These are phyloP conservation scores for Brachyalestes nurse DNA, from an alignment of 2,797 vertebrate species.

Conservation along the genomic window DNA sequence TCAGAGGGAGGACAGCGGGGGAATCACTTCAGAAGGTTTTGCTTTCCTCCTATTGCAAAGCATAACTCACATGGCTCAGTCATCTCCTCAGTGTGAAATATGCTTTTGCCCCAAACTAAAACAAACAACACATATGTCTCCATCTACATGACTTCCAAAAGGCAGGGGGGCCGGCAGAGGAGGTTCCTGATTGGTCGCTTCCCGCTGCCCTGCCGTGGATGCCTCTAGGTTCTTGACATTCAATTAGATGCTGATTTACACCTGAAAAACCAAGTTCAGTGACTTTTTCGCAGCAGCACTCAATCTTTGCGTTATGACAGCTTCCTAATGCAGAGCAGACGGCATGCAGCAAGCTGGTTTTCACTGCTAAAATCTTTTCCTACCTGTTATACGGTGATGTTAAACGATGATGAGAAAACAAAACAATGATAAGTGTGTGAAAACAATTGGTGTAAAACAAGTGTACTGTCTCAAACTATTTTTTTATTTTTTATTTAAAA, in stretches of 20 bases:
- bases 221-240: slow-evolving; percentile 61
- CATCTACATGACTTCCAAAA: slow-evolving; percentile 70
- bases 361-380: slow-evolving; percentile 6
- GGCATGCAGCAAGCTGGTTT: neutral
- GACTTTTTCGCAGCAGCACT: slow-evolving; percentile 61
- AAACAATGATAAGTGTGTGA: no score
- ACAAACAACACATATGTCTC: slow-evolving; percentile 82
- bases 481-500: no score
- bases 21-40: slow-evolving; percentile 74
- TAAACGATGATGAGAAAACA: neutral
- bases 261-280: slow-evolving; percentile 62
- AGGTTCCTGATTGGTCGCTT: slow-evolving; percentile 45
- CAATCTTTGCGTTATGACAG: slow-evolving; percentile 40
- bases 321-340: slow-evolving; percentile 24
- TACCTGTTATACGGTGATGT: neutral
- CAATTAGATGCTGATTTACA: slow-evolving; percentile 64
- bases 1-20: slow-evolving; percentile 66
- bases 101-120: slow-evolving; percentile 77
- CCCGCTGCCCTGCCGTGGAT: neutral
- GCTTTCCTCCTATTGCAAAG: slow-evolving; percentile 69
- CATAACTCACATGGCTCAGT: slow-evolving; percentile 69
- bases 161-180: slow-evolving; percentile 24
- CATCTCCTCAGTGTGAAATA: slow-evolving; percentile 76
- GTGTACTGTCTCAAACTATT: no score
- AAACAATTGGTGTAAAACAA: no score